A percentile compares a stretch with the other conserved stretches of the same genome.
phyloP scores from a whole-genome alignment of 2,113 vertebrate species.

The Boleophthalmus pectinirostris region DNA sequence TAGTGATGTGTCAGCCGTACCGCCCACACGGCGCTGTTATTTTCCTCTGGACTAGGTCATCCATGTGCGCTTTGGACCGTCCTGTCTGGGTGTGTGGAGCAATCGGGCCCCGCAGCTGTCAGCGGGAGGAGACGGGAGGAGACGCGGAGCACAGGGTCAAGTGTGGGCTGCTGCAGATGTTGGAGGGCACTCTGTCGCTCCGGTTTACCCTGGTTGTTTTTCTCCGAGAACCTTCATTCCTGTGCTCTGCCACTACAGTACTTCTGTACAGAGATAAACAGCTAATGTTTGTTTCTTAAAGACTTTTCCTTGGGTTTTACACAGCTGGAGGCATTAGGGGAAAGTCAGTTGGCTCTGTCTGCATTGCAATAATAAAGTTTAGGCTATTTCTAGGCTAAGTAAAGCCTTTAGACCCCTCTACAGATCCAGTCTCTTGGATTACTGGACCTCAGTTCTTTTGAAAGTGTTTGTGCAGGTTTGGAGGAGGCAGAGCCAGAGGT shows the following conservation, averaged over 20 bases:
- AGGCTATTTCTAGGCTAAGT: background rate
- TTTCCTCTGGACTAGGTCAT: conserved; percentile 10
- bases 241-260: background rate
- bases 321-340: background rate
- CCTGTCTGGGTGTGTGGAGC: background rate
- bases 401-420: background rate
- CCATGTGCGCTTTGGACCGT: conserved; percentile 7
- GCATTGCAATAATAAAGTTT: background rate
- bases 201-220: background rate
- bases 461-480: background rate
- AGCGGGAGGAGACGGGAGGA: background rate
- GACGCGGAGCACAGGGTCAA: background rate
- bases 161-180: conserved; percentile 10
- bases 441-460: background rate
- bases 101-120: background rate
- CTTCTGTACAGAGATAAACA: background rate
- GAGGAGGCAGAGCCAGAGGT: background rate
- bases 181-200: conserved; percentile 1
- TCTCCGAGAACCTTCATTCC: background rate
- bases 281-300: background rate
- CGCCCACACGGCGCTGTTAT: conserved; percentile 8
- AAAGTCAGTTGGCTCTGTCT: background rate
- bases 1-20: conserved; percentile 5
- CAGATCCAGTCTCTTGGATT: background rate
- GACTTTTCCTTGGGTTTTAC: background rate